Percentiles rank a stretch among this genome's conserved stretches.
Evolutionary conservation across 2,888 invertebrate genomes (phyloP).

Genomic region (Aleiodes leptofemur): DNA sequence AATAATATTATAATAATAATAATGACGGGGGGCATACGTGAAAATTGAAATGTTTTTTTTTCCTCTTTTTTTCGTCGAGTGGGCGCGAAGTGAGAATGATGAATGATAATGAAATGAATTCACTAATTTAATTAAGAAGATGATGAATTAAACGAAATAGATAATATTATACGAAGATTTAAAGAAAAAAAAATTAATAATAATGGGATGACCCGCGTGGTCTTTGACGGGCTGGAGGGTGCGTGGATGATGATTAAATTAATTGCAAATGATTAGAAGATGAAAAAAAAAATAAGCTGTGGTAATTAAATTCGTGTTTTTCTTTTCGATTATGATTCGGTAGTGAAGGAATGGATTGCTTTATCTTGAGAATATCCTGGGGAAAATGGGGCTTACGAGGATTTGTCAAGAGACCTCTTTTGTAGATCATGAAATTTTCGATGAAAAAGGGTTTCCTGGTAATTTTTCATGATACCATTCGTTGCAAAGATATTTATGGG

Average conservation of each 20-base stretch:
- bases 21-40: slow-evolving; percentile 41
- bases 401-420: no score
- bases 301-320: neutral
- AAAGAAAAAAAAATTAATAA: slow-evolving; percentile 13
- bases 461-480: no score
- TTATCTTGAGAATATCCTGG: neutral
- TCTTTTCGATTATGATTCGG: neutral
- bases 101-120: slow-evolving; percentile 15
- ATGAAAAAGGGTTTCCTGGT: no score
- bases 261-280: slow-evolving; percentile 13
- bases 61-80: slow-evolving; percentile 28
- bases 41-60: slow-evolving; percentile 10
- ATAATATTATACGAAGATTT: slow-evolving; percentile 35
- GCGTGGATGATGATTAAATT: slow-evolving; percentile 35
- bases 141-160: slow-evolving; percentile 25
- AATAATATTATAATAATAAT: slow-evolving; percentile 8
- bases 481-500: no score
- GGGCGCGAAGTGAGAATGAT: slow-evolving; percentile 39
- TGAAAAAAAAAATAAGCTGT: neutral
- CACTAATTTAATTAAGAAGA: slow-evolving; percentile 39
- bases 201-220: slow-evolving; percentile 41
- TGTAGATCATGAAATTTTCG: no score
- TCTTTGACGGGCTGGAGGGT: slow-evolving; percentile 42
- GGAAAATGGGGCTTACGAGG: neutral
- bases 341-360: no score